These are phyloP conservation scores for Ptychadena robeensis DNA, from an alignment of 2,797 vertebrate species.

Conservation along the genomic window DNA sequence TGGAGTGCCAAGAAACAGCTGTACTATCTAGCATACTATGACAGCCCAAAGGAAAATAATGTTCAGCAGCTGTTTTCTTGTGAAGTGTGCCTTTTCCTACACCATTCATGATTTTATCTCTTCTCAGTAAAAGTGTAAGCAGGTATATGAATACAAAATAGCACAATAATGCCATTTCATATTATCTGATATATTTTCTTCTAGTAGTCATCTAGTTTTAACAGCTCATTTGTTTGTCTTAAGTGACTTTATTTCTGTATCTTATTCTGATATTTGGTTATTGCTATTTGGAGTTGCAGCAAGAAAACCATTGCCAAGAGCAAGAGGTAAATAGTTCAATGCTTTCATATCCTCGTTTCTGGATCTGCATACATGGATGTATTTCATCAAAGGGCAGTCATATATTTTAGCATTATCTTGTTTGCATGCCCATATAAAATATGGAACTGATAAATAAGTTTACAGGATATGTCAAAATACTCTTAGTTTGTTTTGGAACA, in stretches of 20 bases:
- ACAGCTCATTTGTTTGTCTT: neutral
- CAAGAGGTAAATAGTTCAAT: neutral
- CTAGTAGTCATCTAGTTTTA: conserved; percentile 1
- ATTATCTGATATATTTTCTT: conserved; percentile 1
- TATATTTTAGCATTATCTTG: neutral
- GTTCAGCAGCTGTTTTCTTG: conserved; percentile 68
- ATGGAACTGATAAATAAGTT: neutral
- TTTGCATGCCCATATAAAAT: neutral
- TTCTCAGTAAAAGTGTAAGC: conserved; percentile 6
- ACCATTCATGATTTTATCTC: conserved; percentile 14
- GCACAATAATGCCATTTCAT: neutral
- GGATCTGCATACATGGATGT: neutral
- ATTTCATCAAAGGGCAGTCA: neutral
- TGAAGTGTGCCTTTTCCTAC: conserved; percentile 6
- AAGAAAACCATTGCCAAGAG: neutral
- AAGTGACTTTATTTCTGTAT: neutral
- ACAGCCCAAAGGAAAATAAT: conserved; percentile 68
- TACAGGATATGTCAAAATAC: too few species aligned
- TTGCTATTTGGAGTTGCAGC: neutral
- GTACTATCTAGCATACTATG: conserved; percentile 65
- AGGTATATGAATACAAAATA: conserved; percentile 14
- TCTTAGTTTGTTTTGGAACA: too few species aligned
- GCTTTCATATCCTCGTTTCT: neutral
- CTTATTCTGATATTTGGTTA: neutral
- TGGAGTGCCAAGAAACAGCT: conserved; percentile 69